These are phyloP conservation scores for Umimayanthus kanabou DNA, from an alignment of 92 coral and sea anemone species.

Conservation along the genomic window DNA sequence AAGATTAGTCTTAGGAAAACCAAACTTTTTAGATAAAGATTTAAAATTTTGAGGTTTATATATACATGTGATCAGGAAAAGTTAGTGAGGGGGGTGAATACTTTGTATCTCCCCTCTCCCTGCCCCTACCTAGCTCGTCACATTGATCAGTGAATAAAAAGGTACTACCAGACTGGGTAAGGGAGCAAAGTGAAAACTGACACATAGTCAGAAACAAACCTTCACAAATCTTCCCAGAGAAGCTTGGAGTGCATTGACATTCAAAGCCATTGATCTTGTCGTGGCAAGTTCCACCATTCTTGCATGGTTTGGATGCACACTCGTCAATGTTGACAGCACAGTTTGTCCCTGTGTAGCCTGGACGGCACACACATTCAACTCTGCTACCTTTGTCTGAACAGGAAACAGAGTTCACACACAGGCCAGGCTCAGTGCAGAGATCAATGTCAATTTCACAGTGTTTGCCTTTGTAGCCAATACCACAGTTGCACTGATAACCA, in stretches of 20 bases:
- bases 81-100: background rate
- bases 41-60: no score
- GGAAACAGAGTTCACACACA: slow-evolving; percentile 76
- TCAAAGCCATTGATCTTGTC: slow-evolving; percentile 78
- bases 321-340: slow-evolving; percentile 93
- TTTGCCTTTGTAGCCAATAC: slow-evolving; percentile 80
- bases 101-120: no score
- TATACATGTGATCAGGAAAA: no score
- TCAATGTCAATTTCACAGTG: slow-evolving; percentile 86
- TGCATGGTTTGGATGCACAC: slow-evolving; percentile 83
- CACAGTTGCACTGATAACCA: slow-evolving; percentile 88
- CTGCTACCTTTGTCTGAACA: slow-evolving; percentile 82
- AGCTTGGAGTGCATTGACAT: slow-evolving; percentile 79
- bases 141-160: no score
- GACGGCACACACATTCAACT: slow-evolving; percentile 81
- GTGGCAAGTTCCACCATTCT: slow-evolving; percentile 90
- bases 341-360: slow-evolving; percentile 93
- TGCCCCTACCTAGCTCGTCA: no score
- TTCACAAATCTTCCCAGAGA: slow-evolving; percentile 83
- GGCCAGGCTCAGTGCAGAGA: slow-evolving; percentile 80
- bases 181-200: background rate
- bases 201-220: slow-evolving; percentile 52
- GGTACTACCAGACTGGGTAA: no score
- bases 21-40: no score
- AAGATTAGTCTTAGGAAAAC: no score